Conservation (phyloP, 2,113 vertebrate genomes). For the Tenebrosternarchus preto region DNA sequence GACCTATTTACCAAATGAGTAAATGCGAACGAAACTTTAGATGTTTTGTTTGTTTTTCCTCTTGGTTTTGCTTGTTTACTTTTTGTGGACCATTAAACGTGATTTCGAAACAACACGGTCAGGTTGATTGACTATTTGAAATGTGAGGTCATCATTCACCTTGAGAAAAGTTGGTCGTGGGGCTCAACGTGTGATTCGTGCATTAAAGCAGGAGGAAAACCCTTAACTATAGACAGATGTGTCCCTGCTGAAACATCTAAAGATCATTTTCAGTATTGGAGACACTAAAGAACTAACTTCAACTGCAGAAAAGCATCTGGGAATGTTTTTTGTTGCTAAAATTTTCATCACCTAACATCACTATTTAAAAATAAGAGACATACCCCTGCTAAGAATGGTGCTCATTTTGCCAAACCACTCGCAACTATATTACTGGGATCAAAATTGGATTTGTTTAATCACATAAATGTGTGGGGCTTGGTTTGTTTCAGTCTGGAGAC, state of each 20-base stretch:
- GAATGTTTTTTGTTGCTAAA: constrained; percentile 20
- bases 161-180: not conserved
- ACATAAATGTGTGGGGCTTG: constrained; percentile 28
- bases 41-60: not conserved
- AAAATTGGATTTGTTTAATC: constrained; percentile 52
- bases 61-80: not conserved
- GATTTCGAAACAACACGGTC: not conserved
- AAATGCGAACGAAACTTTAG: not conserved
- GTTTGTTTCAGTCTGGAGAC: constrained; percentile 36
- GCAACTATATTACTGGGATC: not conserved
- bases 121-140: not conserved
- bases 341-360: not conserved
- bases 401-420: constrained; percentile 5
- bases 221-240: constrained; percentile 38
- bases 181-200: constrained; percentile 7
- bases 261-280: constrained; percentile 62
- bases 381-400: not conserved
- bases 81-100: too few relatives aligned
- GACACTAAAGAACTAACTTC: not conserved
- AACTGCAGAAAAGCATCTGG: constrained; percentile 32
- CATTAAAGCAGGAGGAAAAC: constrained; percentile 1
- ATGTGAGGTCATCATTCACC: constrained; percentile 9
- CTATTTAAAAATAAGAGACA: not conserved
- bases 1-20: too few relatives aligned
- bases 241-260: constrained; percentile 26